Percentiles rank a stretch among this genome's conserved stretches.
These are phyloP conservation scores for Bradynema listronoti DNA, from an alignment of 1,140 invertebrate genomes.

Conservation along the genomic window DNA sequence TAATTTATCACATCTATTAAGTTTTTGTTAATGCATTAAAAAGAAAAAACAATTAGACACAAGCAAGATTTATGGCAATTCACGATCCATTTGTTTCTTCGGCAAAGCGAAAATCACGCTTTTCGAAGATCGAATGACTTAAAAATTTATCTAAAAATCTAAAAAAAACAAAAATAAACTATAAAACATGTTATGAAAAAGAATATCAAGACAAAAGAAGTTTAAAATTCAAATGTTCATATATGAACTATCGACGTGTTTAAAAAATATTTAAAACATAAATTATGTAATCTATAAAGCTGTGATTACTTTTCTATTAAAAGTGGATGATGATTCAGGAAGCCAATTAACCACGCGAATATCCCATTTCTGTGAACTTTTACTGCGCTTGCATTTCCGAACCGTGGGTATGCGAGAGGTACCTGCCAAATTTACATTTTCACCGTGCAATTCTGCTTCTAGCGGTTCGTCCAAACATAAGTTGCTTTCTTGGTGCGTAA, in stretches of 20 bases:
- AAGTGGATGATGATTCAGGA: background rate
- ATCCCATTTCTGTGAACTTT: conserved; percentile 26
- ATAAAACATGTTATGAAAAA: background rate
- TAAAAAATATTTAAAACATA: background rate
- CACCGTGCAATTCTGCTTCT: conserved; percentile 13
- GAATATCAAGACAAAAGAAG: too few species aligned
- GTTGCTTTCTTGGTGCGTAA: conserved; percentile 29
- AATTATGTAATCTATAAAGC: background rate
- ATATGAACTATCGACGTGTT: too few species aligned
- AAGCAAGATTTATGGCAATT: too few species aligned
- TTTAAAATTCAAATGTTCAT: too few species aligned
- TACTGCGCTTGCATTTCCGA: conserved; percentile 31
- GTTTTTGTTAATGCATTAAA: too few species aligned
- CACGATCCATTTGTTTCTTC: conserved; percentile 9
- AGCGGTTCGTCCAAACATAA: conserved; percentile 43
- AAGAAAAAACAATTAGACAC: too few species aligned
- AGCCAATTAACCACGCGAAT: conserved; percentile 19
- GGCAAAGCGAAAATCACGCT: background rate
- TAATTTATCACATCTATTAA: too few species aligned
- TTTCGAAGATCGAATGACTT: conserved; percentile 8
- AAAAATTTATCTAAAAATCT: conserved; percentile 6
- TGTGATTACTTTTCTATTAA: background rate
- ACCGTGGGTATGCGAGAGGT: conserved; percentile 29
- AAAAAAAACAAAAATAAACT: background rate
- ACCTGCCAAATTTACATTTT: background rate